Evolutionary conservation across 2,797 vertebrate genomes (phyloP).

Genomic region (Coregonus ussuriensis): DNA sequence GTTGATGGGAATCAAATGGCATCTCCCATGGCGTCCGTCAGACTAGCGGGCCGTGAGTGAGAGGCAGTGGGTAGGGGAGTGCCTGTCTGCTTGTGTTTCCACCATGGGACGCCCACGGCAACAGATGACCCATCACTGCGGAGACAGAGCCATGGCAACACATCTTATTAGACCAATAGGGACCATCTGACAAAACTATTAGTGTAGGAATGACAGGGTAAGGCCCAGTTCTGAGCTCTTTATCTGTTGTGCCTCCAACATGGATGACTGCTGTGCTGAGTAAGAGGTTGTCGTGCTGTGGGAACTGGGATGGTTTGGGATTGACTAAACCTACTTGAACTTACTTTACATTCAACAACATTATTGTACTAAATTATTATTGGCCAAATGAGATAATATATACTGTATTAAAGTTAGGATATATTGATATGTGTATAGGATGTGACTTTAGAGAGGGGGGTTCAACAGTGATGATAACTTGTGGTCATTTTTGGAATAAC

Average conservation of each 20-base stretch:
- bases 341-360: neutral
- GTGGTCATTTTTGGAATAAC: neutral
- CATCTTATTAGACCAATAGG: conserved; percentile 23
- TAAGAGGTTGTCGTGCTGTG: neutral
- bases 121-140: conserved; percentile 20
- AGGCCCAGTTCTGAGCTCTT: neutral
- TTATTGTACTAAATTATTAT: neutral
- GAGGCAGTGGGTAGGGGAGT: neutral
- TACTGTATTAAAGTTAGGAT: neutral
- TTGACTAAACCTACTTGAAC: neutral
- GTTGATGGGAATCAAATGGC: conserved; percentile 36
- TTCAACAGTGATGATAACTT: neutral
- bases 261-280: neutral
- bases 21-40: neutral
- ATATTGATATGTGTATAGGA: neutral
- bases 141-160: conserved; percentile 6
- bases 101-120: conserved; percentile 20
- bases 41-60: conserved; percentile 4
- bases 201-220: neutral
- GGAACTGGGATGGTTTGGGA: neutral
- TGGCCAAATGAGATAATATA: neutral
- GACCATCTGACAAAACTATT: conserved; percentile 20
- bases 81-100: neutral
- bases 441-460: neutral
- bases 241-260: neutral